phyloP scores from a whole-genome alignment of 2,113 vertebrate species.

The Hystrix brachyura region DNA sequence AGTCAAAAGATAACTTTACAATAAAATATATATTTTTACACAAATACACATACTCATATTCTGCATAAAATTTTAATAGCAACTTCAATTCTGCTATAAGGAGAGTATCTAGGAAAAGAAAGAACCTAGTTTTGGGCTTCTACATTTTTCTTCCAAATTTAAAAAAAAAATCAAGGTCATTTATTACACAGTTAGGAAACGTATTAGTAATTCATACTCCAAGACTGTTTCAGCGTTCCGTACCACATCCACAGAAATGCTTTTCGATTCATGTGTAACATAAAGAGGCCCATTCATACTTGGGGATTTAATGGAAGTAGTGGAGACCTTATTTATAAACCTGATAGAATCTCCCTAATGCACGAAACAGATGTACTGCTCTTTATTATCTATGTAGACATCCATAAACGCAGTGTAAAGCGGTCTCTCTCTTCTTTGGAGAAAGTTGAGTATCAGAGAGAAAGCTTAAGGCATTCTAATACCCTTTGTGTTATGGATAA shows the following conservation, averaged over 20 bases:
- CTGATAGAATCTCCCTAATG: conserved; percentile 16
- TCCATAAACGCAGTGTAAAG: not conserved
- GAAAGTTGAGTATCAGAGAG: not conserved
- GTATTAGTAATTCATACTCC: conserved; percentile 28
- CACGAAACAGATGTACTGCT: conserved; percentile 17
- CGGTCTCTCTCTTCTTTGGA: not conserved
- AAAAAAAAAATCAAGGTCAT: not conserved
- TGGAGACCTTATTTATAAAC: conserved; percentile 63
- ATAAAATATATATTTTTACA: not conserved
- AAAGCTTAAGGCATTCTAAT: not conserved
- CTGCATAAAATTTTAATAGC: not conserved
- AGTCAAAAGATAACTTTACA: not conserved
- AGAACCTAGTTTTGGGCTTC: not conserved
- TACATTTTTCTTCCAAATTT: not conserved
- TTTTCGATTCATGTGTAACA: conserved; percentile 29
- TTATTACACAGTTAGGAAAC: conserved; percentile 39
- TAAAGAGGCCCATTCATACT: conserved; percentile 69
- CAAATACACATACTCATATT: not conserved
- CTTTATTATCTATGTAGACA: not conserved
- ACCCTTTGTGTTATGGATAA: not conserved
- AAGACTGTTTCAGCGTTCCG: not conserved
- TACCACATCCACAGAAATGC: conserved; percentile 56
- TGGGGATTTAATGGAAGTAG: conserved; percentile 29
- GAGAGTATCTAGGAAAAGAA: not conserved
- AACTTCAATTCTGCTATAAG: not conserved